Conservation (phyloP, 1,140 invertebrate genomes). For the Brevipalpus yothersi region DNA sequence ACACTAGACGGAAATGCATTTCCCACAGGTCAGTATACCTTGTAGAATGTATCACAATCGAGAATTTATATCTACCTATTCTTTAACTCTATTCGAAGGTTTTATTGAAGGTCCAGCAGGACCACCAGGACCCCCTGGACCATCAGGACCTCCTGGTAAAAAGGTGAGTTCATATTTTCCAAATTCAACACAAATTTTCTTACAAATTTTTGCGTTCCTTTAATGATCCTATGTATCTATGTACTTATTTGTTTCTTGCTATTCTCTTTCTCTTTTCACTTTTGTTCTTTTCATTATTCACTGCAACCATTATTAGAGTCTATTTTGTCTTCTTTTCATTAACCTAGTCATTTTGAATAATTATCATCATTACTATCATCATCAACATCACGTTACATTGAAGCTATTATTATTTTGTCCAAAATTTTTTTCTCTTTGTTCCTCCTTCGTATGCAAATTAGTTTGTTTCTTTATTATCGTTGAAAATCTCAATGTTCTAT, state of each 20-base stretch:
- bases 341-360: too few species aligned
- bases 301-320: not conserved
- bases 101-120: slow-evolving; percentile 76
- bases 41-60: slow-evolving; percentile 18
- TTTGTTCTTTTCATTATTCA: not conserved
- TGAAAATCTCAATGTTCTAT: too few species aligned
- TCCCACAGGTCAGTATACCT: not conserved
- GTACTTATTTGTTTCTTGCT: not conserved
- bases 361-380: too few species aligned
- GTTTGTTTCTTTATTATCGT: too few species aligned
- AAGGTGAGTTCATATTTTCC: slow-evolving; percentile 21
- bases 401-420: too few species aligned
- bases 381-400: too few species aligned
- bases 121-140: slow-evolving; percentile 29
- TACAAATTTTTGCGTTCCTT: not conserved
- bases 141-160: slow-evolving; percentile 41
- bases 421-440: too few species aligned
- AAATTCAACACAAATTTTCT: not conserved
- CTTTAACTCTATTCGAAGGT: slow-evolving; percentile 22
- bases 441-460: too few species aligned
- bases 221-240: not conserved
- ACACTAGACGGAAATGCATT: slow-evolving; percentile 60
- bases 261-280: too few species aligned
- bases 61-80: slow-evolving; percentile 69
- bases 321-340: not conserved